Evolutionary conservation across 2,888 invertebrate genomes (phyloP).

Genomic region (Agrochola litura): DNA sequence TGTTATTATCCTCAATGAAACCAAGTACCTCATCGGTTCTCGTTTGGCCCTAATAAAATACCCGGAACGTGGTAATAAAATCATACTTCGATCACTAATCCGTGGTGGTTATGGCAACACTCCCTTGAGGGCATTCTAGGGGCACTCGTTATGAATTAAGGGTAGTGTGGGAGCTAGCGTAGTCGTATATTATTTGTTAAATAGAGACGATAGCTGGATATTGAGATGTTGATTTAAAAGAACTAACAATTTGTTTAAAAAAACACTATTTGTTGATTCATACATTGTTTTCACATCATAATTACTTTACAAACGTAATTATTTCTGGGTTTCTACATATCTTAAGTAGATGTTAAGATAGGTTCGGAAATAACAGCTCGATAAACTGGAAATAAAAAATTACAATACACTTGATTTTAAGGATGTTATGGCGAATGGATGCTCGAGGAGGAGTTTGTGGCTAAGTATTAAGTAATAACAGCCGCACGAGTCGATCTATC

Average conservation of each 20-base stretch:
- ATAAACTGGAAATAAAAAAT: no score
- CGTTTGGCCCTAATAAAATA: constrained; percentile 48
- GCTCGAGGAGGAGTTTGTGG: no score
- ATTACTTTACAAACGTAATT: no score
- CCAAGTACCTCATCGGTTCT: constrained; percentile 31
- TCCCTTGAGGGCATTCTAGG: constrained; percentile 36
- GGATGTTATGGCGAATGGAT: no score
- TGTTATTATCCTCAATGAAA: constrained; percentile 27
- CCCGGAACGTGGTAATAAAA: constrained; percentile 43
- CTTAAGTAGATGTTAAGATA: no score
- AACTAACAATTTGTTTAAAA: neutral
- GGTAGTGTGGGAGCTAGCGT: constrained; percentile 11
- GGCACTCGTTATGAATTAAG: constrained; percentile 21
- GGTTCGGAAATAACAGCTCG: no score
- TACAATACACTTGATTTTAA: no score
- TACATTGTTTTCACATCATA: no score
- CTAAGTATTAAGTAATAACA: no score
- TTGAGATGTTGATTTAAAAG: neutral
- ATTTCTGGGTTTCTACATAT: no score
- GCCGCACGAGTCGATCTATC: no score
- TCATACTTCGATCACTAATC: constrained; percentile 60
- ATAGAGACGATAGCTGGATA: neutral
- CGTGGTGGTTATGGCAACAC: constrained; percentile 51
- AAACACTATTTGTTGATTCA: neutral
- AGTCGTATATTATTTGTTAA: neutral